phyloP scores from a whole-genome alignment of 1,140 invertebrate species.

The Galendromus occidentalis region DNA sequence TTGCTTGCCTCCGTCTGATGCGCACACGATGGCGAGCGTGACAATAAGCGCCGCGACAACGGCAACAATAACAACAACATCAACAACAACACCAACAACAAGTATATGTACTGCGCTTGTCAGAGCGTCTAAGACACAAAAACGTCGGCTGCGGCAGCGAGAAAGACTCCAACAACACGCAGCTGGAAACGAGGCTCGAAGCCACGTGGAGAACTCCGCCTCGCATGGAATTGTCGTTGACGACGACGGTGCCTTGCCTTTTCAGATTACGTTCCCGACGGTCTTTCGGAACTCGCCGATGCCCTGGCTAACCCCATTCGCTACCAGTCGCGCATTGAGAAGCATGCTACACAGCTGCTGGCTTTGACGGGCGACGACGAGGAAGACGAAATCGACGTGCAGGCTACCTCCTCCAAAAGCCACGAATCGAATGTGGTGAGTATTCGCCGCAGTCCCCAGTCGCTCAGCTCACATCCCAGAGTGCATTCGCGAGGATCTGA shows the following conservation, averaged over 20 bases:
- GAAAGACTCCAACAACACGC: no score
- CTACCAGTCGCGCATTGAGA: conserved; percentile 80
- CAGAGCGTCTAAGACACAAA: no score
- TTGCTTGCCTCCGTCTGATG: no score
- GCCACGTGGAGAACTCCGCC: no score
- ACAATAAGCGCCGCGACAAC: no score
- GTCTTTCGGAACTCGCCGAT: conserved; percentile 76
- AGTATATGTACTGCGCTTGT: no score
- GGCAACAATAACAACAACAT: no score
- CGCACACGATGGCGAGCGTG: no score
- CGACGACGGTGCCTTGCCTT: background rate
- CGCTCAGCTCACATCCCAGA: background rate
- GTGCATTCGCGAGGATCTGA: no score
- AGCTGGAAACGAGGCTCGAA: no score
- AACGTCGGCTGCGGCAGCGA: no score
- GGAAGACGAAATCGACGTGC: conserved; percentile 21
- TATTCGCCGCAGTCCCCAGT: background rate
- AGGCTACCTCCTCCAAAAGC: conserved; percentile 1
- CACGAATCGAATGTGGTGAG: conserved; percentile 5
- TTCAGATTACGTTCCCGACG: conserved; percentile 82
- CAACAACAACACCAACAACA: background rate
- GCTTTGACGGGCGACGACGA: conserved; percentile 54
- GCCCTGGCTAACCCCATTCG: conserved; percentile 92
- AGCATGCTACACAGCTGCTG: conserved; percentile 67
- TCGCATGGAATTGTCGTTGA: conserved; percentile 6